Percentiles rank a stretch among this genome's conserved stretches.
These are phyloP conservation scores for Labeo catla DNA, from an alignment of 2,113 vertebrate genomes.

Conservation along the genomic window DNA sequence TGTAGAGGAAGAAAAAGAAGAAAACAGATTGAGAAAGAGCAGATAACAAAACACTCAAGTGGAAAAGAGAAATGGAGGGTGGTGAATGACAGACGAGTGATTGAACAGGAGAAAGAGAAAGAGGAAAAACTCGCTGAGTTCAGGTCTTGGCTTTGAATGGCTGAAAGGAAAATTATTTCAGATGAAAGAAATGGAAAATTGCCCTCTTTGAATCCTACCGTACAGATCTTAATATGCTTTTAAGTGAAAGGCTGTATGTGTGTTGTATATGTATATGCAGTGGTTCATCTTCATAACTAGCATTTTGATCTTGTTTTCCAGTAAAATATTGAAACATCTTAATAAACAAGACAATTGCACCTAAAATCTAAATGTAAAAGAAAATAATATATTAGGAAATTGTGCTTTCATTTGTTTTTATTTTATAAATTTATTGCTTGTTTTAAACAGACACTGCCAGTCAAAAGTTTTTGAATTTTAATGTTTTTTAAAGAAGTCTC, in stretches of 20 bases:
- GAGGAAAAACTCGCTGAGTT: background rate
- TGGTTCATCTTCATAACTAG: background rate
- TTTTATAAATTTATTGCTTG: background rate
- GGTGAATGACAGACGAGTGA: slow-evolving; percentile 1
- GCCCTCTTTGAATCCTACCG: background rate
- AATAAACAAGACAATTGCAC: background rate
- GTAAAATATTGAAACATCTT: background rate
- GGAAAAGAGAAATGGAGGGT: background rate
- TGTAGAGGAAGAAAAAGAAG: background rate
- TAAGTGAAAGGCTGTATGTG: background rate
- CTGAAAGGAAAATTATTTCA: slow-evolving; percentile 19
- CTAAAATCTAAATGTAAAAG: background rate
- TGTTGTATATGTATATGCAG: background rate
- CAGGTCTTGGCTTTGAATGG: background rate
- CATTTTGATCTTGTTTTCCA: background rate
- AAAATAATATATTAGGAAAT: background rate
- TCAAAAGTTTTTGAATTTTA: no score
- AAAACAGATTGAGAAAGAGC: slow-evolving; percentile 20
- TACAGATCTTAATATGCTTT: slow-evolving; percentile 7
- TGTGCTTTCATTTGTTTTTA: no score
- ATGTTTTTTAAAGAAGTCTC: no score
- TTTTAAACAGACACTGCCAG: background rate
- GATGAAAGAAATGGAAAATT: slow-evolving; percentile 36
- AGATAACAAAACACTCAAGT: background rate
- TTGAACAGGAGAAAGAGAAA: slow-evolving; percentile 10